Evolutionary conservation across 1,140 invertebrate genomes (phyloP), one percentile per base, ranked within the genome.

Genomic region (Sitophilus oryzae): DNA sequence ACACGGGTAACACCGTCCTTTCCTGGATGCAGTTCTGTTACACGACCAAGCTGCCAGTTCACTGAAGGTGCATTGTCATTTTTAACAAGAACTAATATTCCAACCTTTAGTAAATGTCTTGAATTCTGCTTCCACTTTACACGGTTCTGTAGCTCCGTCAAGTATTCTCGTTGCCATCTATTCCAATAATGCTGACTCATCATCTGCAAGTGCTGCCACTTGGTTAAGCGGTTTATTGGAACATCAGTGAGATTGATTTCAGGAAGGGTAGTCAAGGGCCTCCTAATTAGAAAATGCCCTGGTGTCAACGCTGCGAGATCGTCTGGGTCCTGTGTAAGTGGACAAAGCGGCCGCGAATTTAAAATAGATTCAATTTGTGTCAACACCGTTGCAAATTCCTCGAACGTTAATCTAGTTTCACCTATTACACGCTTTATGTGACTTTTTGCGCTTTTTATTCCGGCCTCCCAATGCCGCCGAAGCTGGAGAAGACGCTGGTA

Each of bases 391-490:
- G 1, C n/a, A 34, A 59, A 55, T 21, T 59, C 43, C 16, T 59
- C 56, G 38, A 34, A 58, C 4, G 56, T 58, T 21, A 45, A 16
- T n/a, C 10, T 18, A 14, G 9, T 11, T 2, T 53, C 38, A 8
- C 36, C 46, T n/a, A 51, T 19, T 23, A 58, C 43, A 2, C 56
- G 8, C 19, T 4, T 15, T 36, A 58, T 10, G 56, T 14, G n/a
- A 56, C 11, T 11, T 52, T 76, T 76, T 3, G 67, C 58, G 19
- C 54, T 56, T 58, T 72, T 72, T 0, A 76, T 65, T 1, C 60
- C 68, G 1, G 65, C 59, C 56, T 77, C 75, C 63, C 70, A 74
- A 72, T 23, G 14, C 70, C 73, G n/a, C 73, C 73, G 47, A 76
- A 73, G 63, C 74, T 67, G 71, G 68, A 5, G 70, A 64, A 4